These are phyloP conservation scores for Mythimna impura DNA, from an alignment of 2,888 invertebrate genomes.

Conservation along the genomic window DNA sequence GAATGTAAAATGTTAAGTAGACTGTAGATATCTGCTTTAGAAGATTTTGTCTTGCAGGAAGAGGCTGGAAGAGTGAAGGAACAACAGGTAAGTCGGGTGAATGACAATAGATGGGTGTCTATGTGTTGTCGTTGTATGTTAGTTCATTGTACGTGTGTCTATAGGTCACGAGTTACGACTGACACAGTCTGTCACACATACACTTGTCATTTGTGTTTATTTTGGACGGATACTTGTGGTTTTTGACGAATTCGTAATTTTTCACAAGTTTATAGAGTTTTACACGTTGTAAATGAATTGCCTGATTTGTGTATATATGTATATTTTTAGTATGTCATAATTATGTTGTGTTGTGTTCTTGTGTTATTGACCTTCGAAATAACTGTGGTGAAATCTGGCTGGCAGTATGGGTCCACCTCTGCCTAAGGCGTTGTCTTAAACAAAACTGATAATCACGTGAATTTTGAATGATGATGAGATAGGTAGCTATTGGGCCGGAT, in stretches of 20 bases:
- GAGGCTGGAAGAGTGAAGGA: constrained; percentile 38
- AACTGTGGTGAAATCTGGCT: too few relatives aligned
- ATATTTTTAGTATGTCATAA: too few relatives aligned
- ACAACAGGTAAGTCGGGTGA: constrained; percentile 34
- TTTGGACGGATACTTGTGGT: not conserved
- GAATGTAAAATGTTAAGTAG: constrained; percentile 9
- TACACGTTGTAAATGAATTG: too few relatives aligned
- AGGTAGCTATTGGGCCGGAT: too few relatives aligned
- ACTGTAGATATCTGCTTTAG: constrained; percentile 38
- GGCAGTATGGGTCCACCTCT: too few relatives aligned
- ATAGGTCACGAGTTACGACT: not conserved
- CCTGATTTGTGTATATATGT: too few relatives aligned
- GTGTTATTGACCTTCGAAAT: too few relatives aligned
- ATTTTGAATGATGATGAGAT: too few relatives aligned
- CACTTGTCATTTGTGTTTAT: not conserved
- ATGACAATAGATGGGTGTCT: constrained; percentile 24
- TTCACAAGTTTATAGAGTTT: too few relatives aligned
- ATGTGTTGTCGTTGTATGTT: constrained; percentile 6
- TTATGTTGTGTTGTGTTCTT: too few relatives aligned
- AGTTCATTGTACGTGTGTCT: not conserved
- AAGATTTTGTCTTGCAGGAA: constrained; percentile 33
- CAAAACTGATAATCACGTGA: too few relatives aligned
- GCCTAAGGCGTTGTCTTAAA: too few relatives aligned
- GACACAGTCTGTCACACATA: not conserved
- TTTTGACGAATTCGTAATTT: not conserved